phyloP scores from a whole-genome alignment of 37 sponge, comb jelly and placozoan species.

The Halisarca cf. caerulea region DNA sequence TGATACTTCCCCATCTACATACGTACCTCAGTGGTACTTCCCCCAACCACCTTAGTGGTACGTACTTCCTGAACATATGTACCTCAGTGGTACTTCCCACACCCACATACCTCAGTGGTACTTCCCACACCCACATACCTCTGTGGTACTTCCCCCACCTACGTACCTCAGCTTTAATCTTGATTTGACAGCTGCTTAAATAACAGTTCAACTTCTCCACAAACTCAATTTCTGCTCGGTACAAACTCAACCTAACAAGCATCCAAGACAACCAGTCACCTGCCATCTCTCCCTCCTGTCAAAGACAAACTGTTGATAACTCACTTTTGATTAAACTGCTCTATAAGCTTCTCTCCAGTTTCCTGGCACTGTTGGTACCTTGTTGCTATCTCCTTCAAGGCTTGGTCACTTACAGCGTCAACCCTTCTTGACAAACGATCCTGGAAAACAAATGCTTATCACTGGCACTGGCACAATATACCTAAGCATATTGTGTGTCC shows the following conservation, averaged over 20 bases:
- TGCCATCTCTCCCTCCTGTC: too few species aligned
- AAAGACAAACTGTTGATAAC: too few species aligned
- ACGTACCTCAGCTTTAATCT: constrained; percentile 67
- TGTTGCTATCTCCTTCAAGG: constrained; percentile 5
- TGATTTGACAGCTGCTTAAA: constrained; percentile 53
- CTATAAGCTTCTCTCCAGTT: neutral
- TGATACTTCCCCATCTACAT: too few species aligned
- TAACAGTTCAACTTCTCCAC: constrained; percentile 41
- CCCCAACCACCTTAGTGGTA: too few species aligned
- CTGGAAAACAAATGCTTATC: neutral
- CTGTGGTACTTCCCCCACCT: neutral
- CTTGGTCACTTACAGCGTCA: neutral
- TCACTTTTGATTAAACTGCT: constrained; percentile 24
- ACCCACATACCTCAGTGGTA: constrained; percentile 2
- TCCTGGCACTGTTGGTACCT: neutral
- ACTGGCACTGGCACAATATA: neutral
- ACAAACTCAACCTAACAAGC: constrained; percentile 35
- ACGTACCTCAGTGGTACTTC: too few species aligned
- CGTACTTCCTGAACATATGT: too few species aligned
- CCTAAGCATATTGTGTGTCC: neutral
- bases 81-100: neutral
- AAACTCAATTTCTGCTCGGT: constrained; percentile 38
- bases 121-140: too few species aligned
- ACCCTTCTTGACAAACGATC: constrained; percentile 27
- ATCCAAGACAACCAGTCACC: too few species aligned